Conservation (phyloP, 2,888 invertebrate species). For the Ichneumoninae sp. region DNA sequence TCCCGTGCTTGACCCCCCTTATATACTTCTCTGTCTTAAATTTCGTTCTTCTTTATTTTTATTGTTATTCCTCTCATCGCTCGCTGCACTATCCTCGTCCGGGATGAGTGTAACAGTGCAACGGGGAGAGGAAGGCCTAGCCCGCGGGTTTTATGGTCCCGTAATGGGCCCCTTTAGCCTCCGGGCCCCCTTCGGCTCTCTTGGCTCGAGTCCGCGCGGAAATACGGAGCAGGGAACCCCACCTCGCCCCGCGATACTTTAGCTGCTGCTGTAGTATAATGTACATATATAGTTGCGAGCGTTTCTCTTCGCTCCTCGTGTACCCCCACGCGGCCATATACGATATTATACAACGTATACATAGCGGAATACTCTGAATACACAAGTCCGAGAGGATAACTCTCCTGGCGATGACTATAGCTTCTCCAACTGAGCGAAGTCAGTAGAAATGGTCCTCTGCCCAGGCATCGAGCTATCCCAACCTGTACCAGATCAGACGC, state of each 20-base stretch:
- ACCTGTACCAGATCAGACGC: background rate
- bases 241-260: conserved; percentile 53
- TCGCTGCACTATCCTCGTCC: conserved; percentile 33
- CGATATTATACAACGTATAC: conserved; percentile 29
- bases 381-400: conserved; percentile 61
- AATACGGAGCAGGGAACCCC: conserved; percentile 70
- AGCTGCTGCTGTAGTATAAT: conserved; percentile 25
- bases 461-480: background rate
- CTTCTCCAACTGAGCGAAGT: conserved; percentile 32
- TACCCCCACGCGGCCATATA: conserved; percentile 12
- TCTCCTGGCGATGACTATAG: conserved; percentile 33
- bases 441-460: conserved; percentile 52
- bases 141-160: conserved; percentile 78
- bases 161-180: conserved; percentile 79
- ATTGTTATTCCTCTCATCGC: conserved; percentile 56
- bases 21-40: background rate
- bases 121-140: conserved; percentile 69
- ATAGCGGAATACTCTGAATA: conserved; percentile 47
- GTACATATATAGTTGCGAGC: conserved; percentile 48
- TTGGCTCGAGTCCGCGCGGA: conserved; percentile 68
- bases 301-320: conserved; percentile 23
- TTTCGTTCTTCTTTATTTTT: conserved; percentile 35
- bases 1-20: background rate
- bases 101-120: conserved; percentile 73
- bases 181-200: conserved; percentile 57